Evolutionary conservation across 2,113 vertebrate genomes (phyloP).

Genomic region (Haliaeetus leucogaster): DNA sequence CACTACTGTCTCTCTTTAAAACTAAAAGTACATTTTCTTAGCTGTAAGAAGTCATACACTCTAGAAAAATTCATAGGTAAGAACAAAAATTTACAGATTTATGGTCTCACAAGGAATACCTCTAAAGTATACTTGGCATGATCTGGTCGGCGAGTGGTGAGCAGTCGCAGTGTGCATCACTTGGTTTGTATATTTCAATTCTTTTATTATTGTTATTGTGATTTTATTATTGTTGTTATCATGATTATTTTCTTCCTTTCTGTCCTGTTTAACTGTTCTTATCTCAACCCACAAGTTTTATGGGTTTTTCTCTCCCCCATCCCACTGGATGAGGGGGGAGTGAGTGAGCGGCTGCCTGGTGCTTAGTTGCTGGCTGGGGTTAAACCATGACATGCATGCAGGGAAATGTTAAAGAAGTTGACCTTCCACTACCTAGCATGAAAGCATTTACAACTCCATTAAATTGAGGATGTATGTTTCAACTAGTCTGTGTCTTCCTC

Average conservation of each 20-base stretch:
- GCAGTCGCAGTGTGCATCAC: too few species aligned
- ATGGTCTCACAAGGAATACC: background rate
- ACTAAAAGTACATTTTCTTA: background rate
- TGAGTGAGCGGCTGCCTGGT: too few species aligned
- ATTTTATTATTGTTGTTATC: too few species aligned
- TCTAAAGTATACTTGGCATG: background rate
- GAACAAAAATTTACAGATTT: background rate
- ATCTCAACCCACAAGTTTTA: too few species aligned
- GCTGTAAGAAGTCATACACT: background rate
- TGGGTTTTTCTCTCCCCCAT: too few species aligned
- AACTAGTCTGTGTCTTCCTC: background rate
- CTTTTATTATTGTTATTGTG: too few species aligned
- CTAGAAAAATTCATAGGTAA: background rate
- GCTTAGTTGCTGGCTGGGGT: too few species aligned
- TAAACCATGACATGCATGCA: background rate
- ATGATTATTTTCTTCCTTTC: too few species aligned
- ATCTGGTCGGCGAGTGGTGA: background rate
- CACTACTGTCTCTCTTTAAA: background rate
- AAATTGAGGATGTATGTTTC: background rate
- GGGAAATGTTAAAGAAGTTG: conserved; percentile 2
- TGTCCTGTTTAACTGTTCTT: too few species aligned
- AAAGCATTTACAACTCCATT: background rate
- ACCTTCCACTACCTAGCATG: background rate
- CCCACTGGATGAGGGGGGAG: too few species aligned
- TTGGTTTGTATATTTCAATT: too few species aligned